These are phyloP conservation scores for Alosa alosa DNA, from an alignment of 2,113 vertebrate genomes.

Conservation along the genomic window DNA sequence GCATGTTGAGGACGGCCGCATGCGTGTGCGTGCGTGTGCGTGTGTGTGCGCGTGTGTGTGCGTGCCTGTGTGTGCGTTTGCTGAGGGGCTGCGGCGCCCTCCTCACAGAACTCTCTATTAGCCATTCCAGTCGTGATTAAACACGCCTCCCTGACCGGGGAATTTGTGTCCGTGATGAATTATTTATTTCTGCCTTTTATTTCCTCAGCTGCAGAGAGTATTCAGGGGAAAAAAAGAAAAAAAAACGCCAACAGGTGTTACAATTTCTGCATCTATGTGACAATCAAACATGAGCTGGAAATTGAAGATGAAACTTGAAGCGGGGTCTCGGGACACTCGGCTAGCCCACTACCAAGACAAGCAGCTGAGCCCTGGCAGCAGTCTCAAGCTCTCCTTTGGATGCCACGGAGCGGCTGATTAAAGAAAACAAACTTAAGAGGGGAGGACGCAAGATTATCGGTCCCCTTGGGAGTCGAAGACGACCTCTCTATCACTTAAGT, in stretches of 20 bases:
- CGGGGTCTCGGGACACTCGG: not conserved
- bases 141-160: slow-evolving; percentile 30
- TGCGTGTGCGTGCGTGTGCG: not conserved
- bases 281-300: not conserved
- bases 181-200: slow-evolving; percentile 38
- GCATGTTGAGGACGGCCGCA: not conserved
- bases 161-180: slow-evolving; percentile 35
- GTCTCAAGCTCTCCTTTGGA: not conserved
- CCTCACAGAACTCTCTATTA: slow-evolving; percentile 17
- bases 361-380: not conserved
- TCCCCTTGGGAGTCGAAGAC: not conserved
- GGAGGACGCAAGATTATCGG: slow-evolving; percentile 22
- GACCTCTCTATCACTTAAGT: not conserved
- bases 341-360: not conserved
- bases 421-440: not conserved
- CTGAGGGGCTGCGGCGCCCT: not conserved
- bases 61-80: not conserved
- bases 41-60: not conserved
- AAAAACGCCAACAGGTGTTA: slow-evolving; percentile 40
- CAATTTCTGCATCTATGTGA: slow-evolving; percentile 29
- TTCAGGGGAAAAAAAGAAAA: not conserved
- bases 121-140: slow-evolving; percentile 35
- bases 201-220: slow-evolving; percentile 38
- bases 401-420: not conserved
- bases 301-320: not conserved